Conservation (phyloP, 1,140 invertebrate species). For the Brachionus angularis region DNA sequence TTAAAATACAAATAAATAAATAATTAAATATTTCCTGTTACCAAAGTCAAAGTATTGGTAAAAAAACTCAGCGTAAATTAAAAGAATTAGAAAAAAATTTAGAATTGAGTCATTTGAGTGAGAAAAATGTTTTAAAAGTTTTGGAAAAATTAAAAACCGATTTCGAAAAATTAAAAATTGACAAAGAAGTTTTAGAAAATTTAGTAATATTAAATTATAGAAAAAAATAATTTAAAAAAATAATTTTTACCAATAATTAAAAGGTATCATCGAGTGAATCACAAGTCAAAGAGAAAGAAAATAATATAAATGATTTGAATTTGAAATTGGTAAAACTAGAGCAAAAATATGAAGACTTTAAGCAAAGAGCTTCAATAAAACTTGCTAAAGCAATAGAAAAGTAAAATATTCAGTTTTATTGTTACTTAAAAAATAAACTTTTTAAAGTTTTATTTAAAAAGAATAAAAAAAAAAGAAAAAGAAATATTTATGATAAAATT, state of each 20-base stretch:
- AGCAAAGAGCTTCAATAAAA: background rate
- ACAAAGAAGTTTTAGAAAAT: background rate
- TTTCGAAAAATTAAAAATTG: background rate
- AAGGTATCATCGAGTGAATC: background rate
- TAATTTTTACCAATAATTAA: no score
- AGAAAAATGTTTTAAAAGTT: background rate
- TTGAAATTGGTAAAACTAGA: background rate
- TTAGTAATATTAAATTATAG: no score
- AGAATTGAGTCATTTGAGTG: background rate
- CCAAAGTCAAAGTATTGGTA: constrained; percentile 9
- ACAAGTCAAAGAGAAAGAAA: background rate
- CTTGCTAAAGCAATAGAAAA: background rate
- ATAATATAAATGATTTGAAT: constrained; percentile 5
- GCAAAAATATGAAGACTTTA: background rate
- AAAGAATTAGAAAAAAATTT: background rate
- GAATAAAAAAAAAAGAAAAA: constrained; percentile 13
- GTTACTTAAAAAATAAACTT: background rate
- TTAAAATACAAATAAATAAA: no score
- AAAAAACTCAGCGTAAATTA: background rate
- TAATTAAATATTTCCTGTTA: background rate
- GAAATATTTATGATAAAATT: background rate
- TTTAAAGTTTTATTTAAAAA: background rate
- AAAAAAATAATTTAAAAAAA: no score
- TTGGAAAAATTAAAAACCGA: constrained; percentile 5
- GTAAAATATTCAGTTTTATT: no score